Evolutionary conservation across 2,113 vertebrate species (phyloP).

Genomic region (Callionymus lyra): DNA sequence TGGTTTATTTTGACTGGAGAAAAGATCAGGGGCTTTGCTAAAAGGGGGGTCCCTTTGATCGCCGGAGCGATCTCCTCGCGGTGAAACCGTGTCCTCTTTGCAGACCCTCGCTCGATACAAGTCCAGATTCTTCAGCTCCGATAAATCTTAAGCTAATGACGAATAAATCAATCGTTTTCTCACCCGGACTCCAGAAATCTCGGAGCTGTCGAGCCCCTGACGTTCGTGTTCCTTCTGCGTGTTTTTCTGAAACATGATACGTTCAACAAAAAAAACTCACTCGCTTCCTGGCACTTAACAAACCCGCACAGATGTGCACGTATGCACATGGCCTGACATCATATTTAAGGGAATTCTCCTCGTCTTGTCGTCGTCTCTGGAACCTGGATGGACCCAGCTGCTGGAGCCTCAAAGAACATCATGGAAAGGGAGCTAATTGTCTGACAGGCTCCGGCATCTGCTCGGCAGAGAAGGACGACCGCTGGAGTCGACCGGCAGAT

Average conservation of each 20-base stretch:
- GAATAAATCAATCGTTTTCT: too few relatives aligned
- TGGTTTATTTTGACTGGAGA: slow-evolving; percentile 62
- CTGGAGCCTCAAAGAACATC: slow-evolving; percentile 59
- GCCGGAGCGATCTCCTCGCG: slow-evolving; percentile 78
- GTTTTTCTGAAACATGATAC: not conserved
- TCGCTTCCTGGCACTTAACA: not conserved
- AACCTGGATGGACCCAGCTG: slow-evolving; percentile 58
- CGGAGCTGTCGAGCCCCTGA: too few relatives aligned
- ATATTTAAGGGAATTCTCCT: slow-evolving; percentile 24
- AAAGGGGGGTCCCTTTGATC: slow-evolving; percentile 78
- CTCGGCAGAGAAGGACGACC: slow-evolving; percentile 52
- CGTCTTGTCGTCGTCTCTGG: slow-evolving; percentile 32
- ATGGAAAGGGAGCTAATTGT: slow-evolving; percentile 65
- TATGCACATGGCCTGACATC: not conserved
- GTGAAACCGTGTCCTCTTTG: too few relatives aligned
- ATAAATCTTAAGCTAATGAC: too few relatives aligned
- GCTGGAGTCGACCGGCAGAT: slow-evolving; percentile 67
- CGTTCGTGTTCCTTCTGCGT: too few relatives aligned
- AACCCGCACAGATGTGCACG: not conserved
- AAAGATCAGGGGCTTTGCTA: slow-evolving; percentile 43
- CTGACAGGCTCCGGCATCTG: slow-evolving; percentile 67
- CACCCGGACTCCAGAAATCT: too few relatives aligned
- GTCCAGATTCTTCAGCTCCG: too few relatives aligned
- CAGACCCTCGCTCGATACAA: too few relatives aligned
- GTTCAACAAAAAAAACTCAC: not conserved